Evolutionary conservation across 2,888 invertebrate genomes (phyloP).

Genomic region (Tridacna crocea): DNA sequence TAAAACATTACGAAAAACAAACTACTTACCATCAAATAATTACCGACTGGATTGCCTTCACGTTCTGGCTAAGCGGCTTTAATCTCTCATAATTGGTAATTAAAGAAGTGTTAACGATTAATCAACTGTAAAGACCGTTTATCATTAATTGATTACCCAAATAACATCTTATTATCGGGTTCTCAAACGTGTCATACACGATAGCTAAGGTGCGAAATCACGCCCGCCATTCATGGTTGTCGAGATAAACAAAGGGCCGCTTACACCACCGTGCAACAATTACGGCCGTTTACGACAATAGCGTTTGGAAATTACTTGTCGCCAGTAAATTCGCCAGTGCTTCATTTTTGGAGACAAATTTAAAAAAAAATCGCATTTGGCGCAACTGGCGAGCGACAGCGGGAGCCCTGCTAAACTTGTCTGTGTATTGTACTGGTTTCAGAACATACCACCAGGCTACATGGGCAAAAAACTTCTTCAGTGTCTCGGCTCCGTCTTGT

Average conservation of each 20-base stretch:
- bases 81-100: not conserved
- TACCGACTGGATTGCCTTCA: not conserved
- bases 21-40: not conserved
- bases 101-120: not conserved
- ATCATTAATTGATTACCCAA: not conserved
- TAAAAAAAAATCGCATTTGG: too few relatives aligned
- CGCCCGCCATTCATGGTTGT: not conserved
- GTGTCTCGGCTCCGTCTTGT: too few relatives aligned
- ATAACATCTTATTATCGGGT: too few relatives aligned
- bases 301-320: too few relatives aligned
- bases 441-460: too few relatives aligned
- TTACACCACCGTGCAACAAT: not conserved
- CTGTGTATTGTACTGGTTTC: too few relatives aligned
- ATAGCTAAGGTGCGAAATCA: not conserved
- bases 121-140: not conserved
- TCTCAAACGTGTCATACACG: too few relatives aligned
- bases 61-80: not conserved
- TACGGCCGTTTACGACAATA: not conserved
- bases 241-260: not conserved
- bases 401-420: too few relatives aligned
- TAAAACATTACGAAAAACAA: not conserved
- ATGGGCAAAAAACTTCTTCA: too few relatives aligned
- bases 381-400: not conserved
- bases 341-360: too few relatives aligned
- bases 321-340: too few relatives aligned